Conservation (phyloP, 2,797 vertebrate species). For the Eurystomus glaucurus region DNA sequence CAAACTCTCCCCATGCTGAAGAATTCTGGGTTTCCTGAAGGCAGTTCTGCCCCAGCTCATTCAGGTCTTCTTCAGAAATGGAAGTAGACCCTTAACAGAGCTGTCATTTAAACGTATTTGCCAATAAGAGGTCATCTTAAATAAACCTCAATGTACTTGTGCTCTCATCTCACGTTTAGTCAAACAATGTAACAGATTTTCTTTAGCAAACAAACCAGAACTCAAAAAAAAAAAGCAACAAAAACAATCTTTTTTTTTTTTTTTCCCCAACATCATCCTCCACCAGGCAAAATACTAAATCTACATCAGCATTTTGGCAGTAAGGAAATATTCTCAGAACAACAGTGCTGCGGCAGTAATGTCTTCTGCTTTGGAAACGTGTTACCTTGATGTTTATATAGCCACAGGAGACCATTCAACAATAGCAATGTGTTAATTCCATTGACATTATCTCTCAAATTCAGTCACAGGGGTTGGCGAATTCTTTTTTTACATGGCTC, state of each 20-base stretch:
- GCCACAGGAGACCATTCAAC: slow-evolving; percentile 61
- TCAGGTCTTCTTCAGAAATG: not conserved
- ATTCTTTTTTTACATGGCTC: slow-evolving; percentile 31
- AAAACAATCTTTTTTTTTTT: not conserved
- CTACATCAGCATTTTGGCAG: not conserved
- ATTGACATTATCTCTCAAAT: slow-evolving; percentile 72
- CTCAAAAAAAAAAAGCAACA: slow-evolving; percentile 3
- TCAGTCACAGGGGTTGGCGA: slow-evolving; percentile 20
- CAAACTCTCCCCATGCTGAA: not conserved
- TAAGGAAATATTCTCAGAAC: slow-evolving; percentile 20
- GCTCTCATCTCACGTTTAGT: not conserved
- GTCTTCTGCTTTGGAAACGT: slow-evolving; percentile 43
- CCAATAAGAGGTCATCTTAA: not conserved
- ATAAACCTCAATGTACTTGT: not conserved
- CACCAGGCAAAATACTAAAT: not conserved
- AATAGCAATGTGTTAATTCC: slow-evolving; percentile 66
- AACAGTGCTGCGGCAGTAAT: not conserved
- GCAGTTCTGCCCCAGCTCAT: not conserved
- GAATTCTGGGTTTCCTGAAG: not conserved
- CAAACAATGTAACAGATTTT: not conserved
- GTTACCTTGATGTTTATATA: slow-evolving; percentile 69
- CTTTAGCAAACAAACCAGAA: slow-evolving; percentile 3
- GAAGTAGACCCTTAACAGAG: not conserved
- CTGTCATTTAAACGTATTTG: not conserved
- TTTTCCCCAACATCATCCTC: not conserved